Evolutionary conservation across 1,140 invertebrate species (phyloP), one percentile per base, ranked within the genome.

Genomic region (Tetramorium parvispinum): DNA sequence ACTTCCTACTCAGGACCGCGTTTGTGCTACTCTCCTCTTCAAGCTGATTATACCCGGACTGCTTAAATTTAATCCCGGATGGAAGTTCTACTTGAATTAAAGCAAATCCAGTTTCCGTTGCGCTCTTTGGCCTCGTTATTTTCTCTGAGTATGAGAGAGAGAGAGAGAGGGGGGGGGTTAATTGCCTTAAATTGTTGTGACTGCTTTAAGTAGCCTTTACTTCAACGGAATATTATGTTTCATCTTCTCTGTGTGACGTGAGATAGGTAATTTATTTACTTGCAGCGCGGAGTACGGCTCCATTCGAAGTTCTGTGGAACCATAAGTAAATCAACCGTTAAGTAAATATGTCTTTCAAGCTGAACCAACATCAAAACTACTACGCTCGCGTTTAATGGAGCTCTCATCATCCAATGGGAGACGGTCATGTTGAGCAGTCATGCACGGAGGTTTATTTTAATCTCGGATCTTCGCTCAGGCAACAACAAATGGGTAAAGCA

Each of bases 291-390:
- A 46, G 43, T 46, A 18, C 61, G 21, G 46, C 32, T 81, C 21
- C 21, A 43, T 59, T 61, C 40, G 10, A 83, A 83, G 68, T 82
- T 82, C 53, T 40, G 37, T 11, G 32, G 78, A 70, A 81, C 65
- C 51, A 43, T 18, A 73, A 83, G 68, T 75, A 73, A 75, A 83
- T 83, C 79, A 83, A 83, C 79, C 24, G 53, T 73, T 75, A 83
- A 73, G 43, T 75, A 83, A 63, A 61, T 73, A 73, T 73, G 68
- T 73, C 53, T 83, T 75, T 32, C 53, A 10, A 59, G 53, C 55
- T 57, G n/a, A 27, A 63, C 37, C 68, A 81, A 70, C 65, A 21
- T 71, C 68, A 55, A 83, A 66, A 59, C 13, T 68, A 24, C 21
- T 46, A 24, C 40, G 37, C 43, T 73, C 46, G 21, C 21, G 16